Percentiles rank a stretch among this genome's conserved stretches.
phyloP scores from a whole-genome alignment of 2,113 vertebrate genomes.

The Eretmochelys imbricata region DNA sequence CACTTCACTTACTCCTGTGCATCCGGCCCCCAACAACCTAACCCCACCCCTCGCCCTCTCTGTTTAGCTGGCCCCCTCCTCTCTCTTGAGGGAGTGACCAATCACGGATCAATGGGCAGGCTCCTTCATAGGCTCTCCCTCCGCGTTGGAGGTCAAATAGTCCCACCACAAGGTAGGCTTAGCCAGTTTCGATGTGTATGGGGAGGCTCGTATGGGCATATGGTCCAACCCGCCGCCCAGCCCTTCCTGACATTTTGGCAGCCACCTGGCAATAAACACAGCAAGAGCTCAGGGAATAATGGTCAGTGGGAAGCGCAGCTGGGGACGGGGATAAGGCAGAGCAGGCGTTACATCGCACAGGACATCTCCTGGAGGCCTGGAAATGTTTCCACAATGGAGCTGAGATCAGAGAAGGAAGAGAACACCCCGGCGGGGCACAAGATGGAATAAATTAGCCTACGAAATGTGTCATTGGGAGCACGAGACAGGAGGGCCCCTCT shows the following conservation, averaged over 20 bases:
- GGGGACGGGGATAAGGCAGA: neutral
- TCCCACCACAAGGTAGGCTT: neutral
- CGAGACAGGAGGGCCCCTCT: neutral
- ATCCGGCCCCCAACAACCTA: neutral
- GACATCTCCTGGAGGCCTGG: neutral
- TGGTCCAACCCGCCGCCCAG: neutral
- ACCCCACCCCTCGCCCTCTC: rapidly evolving
- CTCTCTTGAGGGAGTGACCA: neutral
- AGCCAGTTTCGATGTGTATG: neutral
- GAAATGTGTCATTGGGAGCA: neutral
- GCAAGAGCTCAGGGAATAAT: neutral
- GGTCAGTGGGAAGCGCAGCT: neutral
- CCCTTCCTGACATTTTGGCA: neutral
- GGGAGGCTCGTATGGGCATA: neutral
- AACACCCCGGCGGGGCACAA: neutral
- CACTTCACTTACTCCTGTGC: no score
- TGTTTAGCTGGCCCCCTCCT: neutral
- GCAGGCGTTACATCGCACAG: neutral
- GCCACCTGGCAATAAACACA: neutral
- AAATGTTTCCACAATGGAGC: neutral
- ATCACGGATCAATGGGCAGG: no score
- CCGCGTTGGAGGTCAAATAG: neutral
- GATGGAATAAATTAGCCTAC: neutral
- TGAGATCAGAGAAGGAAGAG: neutral
- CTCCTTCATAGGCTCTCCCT: neutral